Conservation (phyloP, 2,888 invertebrate species). For the Monochamus alternatus region DNA sequence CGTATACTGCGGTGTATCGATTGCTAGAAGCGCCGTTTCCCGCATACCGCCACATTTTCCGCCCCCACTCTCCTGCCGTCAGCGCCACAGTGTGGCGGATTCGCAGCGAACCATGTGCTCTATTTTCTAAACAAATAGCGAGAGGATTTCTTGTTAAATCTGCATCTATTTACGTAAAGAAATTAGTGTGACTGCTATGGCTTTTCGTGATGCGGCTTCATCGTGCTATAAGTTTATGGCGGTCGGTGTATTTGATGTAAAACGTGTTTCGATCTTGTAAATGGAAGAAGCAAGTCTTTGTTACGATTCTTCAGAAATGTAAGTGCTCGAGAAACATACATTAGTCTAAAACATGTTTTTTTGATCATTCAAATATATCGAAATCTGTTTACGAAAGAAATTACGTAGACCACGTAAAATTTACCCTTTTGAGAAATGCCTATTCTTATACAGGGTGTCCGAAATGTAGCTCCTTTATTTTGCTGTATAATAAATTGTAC, state of each 20-base stretch:
- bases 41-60: conserved; percentile 35
- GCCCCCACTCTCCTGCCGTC: conserved; percentile 24
- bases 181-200: background rate
- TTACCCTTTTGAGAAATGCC: too few species aligned
- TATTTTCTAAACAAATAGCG: conserved; percentile 4
- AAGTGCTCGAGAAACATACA: background rate
- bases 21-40: conserved; percentile 31
- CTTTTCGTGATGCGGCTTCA: background rate
- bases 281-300: background rate
- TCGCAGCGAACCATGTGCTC: conserved; percentile 26
- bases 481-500: too few species aligned
- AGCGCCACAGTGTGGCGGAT: conserved; percentile 18
- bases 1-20: conserved; percentile 26
- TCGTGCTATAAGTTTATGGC: background rate
- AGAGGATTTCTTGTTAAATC: too few species aligned
- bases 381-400: too few species aligned
- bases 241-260: background rate
- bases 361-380: too few species aligned
- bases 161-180: background rate
- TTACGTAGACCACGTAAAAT: too few species aligned
- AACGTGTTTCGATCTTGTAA: background rate
- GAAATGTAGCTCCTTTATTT: too few species aligned
- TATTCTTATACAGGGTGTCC: too few species aligned
- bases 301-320: background rate
- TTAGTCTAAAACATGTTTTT: too few species aligned